A percentile compares a stretch with the other conserved stretches of the same genome.
phyloP scores from a whole-genome alignment of 1,140 invertebrate species.

The Notospermus geniculatus region DNA sequence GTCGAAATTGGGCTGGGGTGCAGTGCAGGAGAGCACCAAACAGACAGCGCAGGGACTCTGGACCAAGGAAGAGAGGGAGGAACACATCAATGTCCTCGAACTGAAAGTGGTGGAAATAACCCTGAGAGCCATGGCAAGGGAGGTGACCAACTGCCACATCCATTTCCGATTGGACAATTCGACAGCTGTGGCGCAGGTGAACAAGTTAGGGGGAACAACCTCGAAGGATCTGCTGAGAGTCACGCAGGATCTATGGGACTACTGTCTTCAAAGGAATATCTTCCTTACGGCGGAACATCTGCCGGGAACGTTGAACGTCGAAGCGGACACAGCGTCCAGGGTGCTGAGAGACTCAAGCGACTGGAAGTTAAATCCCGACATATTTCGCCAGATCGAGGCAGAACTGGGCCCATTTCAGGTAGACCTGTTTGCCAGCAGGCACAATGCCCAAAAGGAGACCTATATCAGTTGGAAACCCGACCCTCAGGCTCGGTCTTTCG shows the following conservation, averaged over 20 bases:
- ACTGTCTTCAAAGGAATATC: conserved; percentile 21
- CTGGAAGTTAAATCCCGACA: conserved; percentile 21
- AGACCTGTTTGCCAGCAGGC: conserved; percentile 28
- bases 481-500: conserved; percentile 19
- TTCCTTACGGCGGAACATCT: conserved; percentile 20
- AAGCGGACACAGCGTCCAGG: conserved; percentile 22
- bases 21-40: not conserved
- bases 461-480: conserved; percentile 29
- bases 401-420: conserved; percentile 16
- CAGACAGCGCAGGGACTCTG: not conserved
- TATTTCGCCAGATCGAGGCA: conserved; percentile 16
- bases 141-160: conserved; percentile 1
- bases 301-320: conserved; percentile 20
- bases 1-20: not conserved
- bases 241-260: conserved; percentile 22
- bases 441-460: conserved; percentile 19
- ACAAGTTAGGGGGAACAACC: not conserved
- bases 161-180: conserved; percentile 3
- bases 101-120: not conserved
- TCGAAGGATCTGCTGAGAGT: conserved; percentile 14
- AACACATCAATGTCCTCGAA: conserved; percentile 1
- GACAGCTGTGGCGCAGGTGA: not conserved
- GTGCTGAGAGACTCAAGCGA: conserved; percentile 16
- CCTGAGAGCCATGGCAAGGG: not conserved
- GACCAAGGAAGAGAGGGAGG: not conserved